These are phyloP conservation scores for Eulithis prunata DNA, from an alignment of 2,888 invertebrate genomes.

Conservation along the genomic window DNA sequence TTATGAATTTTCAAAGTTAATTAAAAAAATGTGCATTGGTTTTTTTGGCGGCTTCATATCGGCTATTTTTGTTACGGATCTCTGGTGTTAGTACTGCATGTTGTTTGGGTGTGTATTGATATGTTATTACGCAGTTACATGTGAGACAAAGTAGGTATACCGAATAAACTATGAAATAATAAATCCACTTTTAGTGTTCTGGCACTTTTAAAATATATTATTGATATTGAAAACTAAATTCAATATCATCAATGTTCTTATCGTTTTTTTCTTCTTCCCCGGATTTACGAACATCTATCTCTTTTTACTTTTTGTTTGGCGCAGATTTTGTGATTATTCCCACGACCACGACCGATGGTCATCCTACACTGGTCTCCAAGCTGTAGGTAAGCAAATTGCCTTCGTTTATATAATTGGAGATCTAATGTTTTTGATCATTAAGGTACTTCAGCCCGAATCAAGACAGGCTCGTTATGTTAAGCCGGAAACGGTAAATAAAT, in stretches of 20 bases:
- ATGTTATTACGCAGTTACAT: no score
- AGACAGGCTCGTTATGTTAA: conserved; percentile 40
- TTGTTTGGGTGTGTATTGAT: neutral
- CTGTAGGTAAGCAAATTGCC: conserved; percentile 57
- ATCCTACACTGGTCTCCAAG: conserved; percentile 40
- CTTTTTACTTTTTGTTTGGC: no score
- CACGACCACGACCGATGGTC: conserved; percentile 24
- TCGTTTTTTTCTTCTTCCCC: no score
- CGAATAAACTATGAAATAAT: no score
- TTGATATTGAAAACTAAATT: no score
- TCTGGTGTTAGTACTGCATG: neutral
- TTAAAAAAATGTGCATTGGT: conserved; percentile 32
- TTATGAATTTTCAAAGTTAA: conserved; percentile 40
- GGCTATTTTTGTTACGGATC: neutral
- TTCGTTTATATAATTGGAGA: conserved; percentile 61
- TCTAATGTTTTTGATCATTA: conserved; percentile 59
- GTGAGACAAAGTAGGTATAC: no score
- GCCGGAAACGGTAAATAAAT: conserved; percentile 14
- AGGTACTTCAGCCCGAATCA: conserved; percentile 43
- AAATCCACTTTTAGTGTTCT: no score
- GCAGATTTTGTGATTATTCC: no score
- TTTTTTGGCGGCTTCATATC: conserved; percentile 20
- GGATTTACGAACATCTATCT: no score
- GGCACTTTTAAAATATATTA: no score
- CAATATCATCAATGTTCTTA: no score